Conservation (phyloP, 30 jellyfish, hydroid and myxozoan genomes). For the Aurelia sp. region DNA sequence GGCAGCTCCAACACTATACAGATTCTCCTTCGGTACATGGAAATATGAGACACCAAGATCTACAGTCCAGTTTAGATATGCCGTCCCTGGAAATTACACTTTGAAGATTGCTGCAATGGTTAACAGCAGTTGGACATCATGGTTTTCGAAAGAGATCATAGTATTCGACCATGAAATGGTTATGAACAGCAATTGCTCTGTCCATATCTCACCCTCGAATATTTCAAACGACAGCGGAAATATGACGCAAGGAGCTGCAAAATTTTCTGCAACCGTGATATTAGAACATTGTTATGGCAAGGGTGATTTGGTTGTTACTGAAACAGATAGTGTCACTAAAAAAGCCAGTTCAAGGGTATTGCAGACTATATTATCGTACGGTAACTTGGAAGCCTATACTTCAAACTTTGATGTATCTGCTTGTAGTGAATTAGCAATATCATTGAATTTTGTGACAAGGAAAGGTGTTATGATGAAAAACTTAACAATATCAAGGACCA, state of each 20-base stretch:
- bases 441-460: neutral
- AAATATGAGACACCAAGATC: slow-evolving; percentile 2
- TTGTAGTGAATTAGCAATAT: neutral
- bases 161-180: slow-evolving; percentile 58
- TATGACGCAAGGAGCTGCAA: neutral
- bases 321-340: neutral
- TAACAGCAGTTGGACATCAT: slow-evolving; percentile 23
- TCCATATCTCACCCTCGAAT: neutral
- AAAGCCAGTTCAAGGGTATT: neutral
- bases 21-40: slow-evolving; percentile 48
- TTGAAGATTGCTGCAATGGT: slow-evolving; percentile 23
- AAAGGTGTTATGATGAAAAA: neutral
- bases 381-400: neutral
- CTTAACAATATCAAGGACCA: neutral
- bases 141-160: slow-evolving; percentile 36
- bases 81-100: neutral
- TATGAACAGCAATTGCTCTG: slow-evolving; percentile 27
- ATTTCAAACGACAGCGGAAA: neutral
- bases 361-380: neutral
- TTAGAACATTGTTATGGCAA: neutral
- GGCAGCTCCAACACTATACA: neutral
- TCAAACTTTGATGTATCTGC: neutral
- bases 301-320: neutral
- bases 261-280: neutral
- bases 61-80: slow-evolving; percentile 1